A percentile compares a stretch with the other conserved stretches of the same genome.
Conservation (phyloP, 2,113 vertebrate species). For the Otolemur garnettii region DNA sequence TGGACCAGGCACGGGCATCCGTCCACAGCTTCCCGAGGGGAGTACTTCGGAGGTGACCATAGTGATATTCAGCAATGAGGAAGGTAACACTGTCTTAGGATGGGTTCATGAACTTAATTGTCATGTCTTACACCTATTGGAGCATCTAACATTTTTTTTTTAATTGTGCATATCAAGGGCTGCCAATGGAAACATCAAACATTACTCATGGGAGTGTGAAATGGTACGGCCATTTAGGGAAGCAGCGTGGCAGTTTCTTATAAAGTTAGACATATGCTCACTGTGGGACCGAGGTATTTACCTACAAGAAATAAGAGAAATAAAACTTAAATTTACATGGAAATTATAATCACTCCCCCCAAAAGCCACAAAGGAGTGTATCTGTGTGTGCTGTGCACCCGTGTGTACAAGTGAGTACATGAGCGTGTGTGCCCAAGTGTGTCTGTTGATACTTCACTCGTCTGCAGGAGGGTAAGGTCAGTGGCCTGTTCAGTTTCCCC, state of each 20-base stretch:
- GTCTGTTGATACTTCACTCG: background rate
- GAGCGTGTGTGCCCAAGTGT: too few relatives aligned
- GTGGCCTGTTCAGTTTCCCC: background rate
- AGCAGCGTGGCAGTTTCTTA: background rate
- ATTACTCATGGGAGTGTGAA: too few relatives aligned
- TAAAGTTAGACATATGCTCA: fast-evolving
- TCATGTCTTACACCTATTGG: background rate
- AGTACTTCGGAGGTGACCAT: too few relatives aligned
- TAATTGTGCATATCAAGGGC: background rate
- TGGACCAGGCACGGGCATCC: too few relatives aligned
- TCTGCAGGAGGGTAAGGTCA: background rate
- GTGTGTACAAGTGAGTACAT: background rate
- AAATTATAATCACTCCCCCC: background rate
- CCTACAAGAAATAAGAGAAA: background rate
- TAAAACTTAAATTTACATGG: too few relatives aligned
- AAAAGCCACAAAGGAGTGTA: background rate
- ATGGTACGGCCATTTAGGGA: background rate
- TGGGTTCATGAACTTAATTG: too few relatives aligned
- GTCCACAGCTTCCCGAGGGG: too few relatives aligned
- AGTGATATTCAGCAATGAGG: too few relatives aligned
- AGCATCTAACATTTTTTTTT: background rate
- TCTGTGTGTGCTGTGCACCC: background rate
- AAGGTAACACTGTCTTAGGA: too few relatives aligned
- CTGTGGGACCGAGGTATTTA: too few relatives aligned
- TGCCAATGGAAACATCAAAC: fast-evolving